Conservation (phyloP, 37 sponge, comb jelly and placozoan genomes). For the Diacarnus erythraeanus region DNA sequence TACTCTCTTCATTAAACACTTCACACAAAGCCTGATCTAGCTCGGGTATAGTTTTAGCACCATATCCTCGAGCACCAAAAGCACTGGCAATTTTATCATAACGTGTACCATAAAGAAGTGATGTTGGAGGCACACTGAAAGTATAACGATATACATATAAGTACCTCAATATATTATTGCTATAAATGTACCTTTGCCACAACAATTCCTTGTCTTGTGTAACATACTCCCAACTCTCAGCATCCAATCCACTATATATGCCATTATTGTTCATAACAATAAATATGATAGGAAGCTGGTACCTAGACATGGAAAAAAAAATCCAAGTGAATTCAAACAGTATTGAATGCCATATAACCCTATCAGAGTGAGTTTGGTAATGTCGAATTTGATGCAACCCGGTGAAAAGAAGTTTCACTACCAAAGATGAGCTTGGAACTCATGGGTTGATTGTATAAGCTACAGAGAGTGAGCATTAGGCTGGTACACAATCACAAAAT, state of each 20-base stretch:
- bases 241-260: conserved; percentile 73
- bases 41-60: conserved; percentile 48
- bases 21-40: conserved; percentile 33
- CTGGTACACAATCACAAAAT: too few species aligned
- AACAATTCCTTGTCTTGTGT: conserved; percentile 10
- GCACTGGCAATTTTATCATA: conserved; percentile 77
- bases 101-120: conserved; percentile 41
- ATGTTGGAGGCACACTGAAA: conserved; percentile 79
- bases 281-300: conserved; percentile 84
- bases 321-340: too few species aligned
- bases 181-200: background rate
- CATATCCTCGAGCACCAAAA: conserved; percentile 69
- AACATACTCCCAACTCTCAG: conserved; percentile 47
- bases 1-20: conserved; percentile 33
- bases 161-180: too few species aligned
- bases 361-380: too few species aligned
- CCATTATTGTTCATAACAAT: conserved; percentile 95
- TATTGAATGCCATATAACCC: too few species aligned
- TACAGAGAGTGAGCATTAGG: too few species aligned
- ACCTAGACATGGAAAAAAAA: conserved; percentile 57
- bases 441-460: too few species aligned
- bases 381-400: too few species aligned
- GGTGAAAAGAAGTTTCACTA: too few species aligned
- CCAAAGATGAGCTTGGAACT: too few species aligned
- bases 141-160: too few species aligned